Base-by-base conservation (phyloP, 2,888 invertebrate genomes). In the Theodoxus fluviatilis region DNA sequence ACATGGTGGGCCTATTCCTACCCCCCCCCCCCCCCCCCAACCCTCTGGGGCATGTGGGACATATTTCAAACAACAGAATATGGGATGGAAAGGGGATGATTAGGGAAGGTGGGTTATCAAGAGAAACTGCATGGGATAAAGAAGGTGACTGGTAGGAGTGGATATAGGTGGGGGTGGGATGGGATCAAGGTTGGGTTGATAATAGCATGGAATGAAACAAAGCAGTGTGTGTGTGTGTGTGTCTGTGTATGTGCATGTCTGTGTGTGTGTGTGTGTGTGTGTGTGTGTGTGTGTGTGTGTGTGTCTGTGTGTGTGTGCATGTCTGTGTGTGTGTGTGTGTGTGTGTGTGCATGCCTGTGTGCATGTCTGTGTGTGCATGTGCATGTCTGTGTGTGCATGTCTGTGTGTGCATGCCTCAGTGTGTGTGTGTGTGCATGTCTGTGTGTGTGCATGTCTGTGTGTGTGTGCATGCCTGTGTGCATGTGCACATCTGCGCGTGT, bases 381-480 rank as follows among this genome's bases (percentile, higher is more conserved):
- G 43, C 43, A 15, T 43, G 43, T 15, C 9, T 43, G 43, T 15
- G 43, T 18, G 52, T 15, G 43, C 18, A 15, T 43, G 43, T 43
- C 9, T 43, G 43, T 43, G 43, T 43, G 43, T 18, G 25, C 25
- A 4, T 25, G 6, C 25, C n/a, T 9, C 4, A 22, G 52, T 25
- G n/a, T 52, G n/a, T 52, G n/a, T 52, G 52, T 52, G 52, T 52
- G 52, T 52, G 52, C n/a, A 25, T 52, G 52, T 52, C 22, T 52
- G 52, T 52, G 52, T 52, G 52, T 52, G 52, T 52, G 52, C n/a
- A n/a, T 52, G 52, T 18, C 4, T 4, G 52, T 52, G 52, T 43
- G 43, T 43, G 43, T 43, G 43, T 43, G 43, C 18, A 15, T 43
- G 43, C 18, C 9, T 43, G 18, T 43, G 43, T 43, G 43, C 18